Evolutionary conservation across 2,797 vertebrate species (phyloP), one percentile per base, ranked within the genome.

Genomic region (Champsocephalus esox): DNA sequence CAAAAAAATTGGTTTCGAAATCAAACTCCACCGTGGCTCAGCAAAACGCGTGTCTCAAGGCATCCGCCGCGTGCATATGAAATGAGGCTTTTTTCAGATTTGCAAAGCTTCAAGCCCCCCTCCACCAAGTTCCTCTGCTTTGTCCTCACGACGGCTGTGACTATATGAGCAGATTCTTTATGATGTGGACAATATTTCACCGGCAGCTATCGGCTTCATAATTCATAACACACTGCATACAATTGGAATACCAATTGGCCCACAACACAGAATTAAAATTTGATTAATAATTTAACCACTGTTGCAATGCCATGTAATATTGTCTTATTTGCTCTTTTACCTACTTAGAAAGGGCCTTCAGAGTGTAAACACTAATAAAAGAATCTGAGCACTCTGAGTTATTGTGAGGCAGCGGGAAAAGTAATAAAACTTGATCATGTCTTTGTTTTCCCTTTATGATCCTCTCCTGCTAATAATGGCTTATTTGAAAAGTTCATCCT

Each of bases 1-100:
- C 90, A 90, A 92, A 94, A 94, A 93, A 93, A 87, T 77, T 85
- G 88, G 85, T 90, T 87, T 78, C 0, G 83, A 94, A 92, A 92
- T 94, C 90, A 92, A 92, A 92, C 84, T 86, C 84, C 86, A 73
- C 67, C 62, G 77, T 91, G 86, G 83, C 89, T 93, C 91, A 92
- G 92, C 91, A 92, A 91, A 94, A 91, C 9, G 74, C 44, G 55
- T 92, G 86, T 93, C 93, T 94, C 84, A 89, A 88, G 91, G 93
- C 92, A 91, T 87, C 85, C 79, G 89, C 87, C 34, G 85, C 76
- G 89, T 91, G 90, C 88, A 93, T 92, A 90, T 84, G 75, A 90
- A 71, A 92, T 92, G 75, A 87, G 83, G 75, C 55, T 65, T 65
- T 81, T 38, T 77, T 73, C 49, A 63, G 41, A 87, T 86, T 81